Conservation (phyloP, 2,888 invertebrate genomes). For the Gastracanthus pulcherrimus region DNA sequence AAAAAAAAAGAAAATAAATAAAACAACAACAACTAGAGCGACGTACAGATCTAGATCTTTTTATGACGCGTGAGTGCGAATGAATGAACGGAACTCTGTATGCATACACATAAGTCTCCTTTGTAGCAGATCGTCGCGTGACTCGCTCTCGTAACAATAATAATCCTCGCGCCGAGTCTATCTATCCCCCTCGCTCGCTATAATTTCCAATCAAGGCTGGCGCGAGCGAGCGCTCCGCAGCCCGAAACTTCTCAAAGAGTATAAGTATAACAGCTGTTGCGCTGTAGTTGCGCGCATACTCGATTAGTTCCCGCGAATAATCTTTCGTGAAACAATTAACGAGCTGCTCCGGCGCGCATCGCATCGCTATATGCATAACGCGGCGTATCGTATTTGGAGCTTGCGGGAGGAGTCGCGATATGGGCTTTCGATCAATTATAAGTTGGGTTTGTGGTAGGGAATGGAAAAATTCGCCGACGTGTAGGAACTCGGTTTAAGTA, state of each 20-base stretch:
- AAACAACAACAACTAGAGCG: neutral
- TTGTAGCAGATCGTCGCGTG: slow-evolving; percentile 34
- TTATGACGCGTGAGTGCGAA: neutral
- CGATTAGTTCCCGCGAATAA: slow-evolving; percentile 29
- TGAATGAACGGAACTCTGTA: neutral
- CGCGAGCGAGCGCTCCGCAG: neutral
- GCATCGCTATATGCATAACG: neutral
- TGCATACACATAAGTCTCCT: neutral
- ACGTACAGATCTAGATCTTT: neutral
- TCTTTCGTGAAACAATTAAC: slow-evolving; percentile 34
- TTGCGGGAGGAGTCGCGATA: neutral
- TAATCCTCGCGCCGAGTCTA: slow-evolving; percentile 15
- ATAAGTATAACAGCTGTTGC: no score
- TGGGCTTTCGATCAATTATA: slow-evolving; percentile 26
- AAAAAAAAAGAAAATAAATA: neutral
- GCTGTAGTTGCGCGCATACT: neutral
- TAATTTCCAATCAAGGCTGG: slow-evolving; percentile 21
- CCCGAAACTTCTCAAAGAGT: slow-evolving; percentile 9
- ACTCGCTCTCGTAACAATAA: neutral
- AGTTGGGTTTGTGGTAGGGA: no score
- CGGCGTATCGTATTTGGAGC: no score
- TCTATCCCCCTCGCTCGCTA: no score
- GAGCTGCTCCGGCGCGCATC: neutral
- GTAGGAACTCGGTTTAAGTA: no score
- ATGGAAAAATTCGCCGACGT: no score